Conservation (phyloP, 2,113 vertebrate species). For the Lagopus muta region DNA sequence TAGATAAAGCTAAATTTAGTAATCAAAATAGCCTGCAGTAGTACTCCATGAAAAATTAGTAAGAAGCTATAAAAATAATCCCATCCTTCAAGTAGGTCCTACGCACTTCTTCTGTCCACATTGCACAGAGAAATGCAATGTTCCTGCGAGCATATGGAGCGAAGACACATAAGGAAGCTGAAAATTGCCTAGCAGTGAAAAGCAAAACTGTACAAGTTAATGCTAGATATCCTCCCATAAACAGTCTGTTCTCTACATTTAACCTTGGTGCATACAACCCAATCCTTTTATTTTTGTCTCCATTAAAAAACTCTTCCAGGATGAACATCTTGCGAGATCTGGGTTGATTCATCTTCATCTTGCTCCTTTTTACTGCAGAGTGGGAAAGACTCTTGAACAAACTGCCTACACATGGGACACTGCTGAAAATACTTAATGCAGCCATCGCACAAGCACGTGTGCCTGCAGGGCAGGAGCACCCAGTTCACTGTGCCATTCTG, state of each 20-base stretch:
- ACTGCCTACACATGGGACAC: conserved; percentile 95
- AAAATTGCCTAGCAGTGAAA: conserved; percentile 37
- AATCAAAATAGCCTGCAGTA: not conserved
- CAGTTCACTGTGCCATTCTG: conserved; percentile 91
- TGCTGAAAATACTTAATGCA: conserved; percentile 89
- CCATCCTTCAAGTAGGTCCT: conserved; percentile 19
- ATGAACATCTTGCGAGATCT: not conserved
- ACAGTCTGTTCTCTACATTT: conserved; percentile 46
- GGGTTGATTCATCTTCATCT: conserved; percentile 41
- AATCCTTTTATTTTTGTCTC: not conserved
- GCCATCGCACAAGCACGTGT: conserved; percentile 89
- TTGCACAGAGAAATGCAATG: not conserved
- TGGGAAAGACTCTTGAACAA: conserved; percentile 89
- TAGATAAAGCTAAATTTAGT: conserved; percentile 18
- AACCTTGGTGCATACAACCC: not conserved
- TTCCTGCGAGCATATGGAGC: not conserved
- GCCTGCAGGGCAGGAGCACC: conserved; percentile 94
- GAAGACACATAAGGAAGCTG: conserved; percentile 1
- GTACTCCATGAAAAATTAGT: conserved; percentile 28
- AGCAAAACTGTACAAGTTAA: conserved; percentile 3
- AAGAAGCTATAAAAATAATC: conserved; percentile 53
- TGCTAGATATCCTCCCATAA: conserved; percentile 25
- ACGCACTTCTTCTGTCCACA: conserved; percentile 21
- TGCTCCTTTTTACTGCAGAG: conserved; percentile 76
- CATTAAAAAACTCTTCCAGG: conserved; percentile 7